Percentiles rank a stretch among this genome's conserved stretches.
These are phyloP conservation scores for Calycopis cecrops DNA, from an alignment of 1,140 invertebrate genomes.

Conservation along the genomic window DNA sequence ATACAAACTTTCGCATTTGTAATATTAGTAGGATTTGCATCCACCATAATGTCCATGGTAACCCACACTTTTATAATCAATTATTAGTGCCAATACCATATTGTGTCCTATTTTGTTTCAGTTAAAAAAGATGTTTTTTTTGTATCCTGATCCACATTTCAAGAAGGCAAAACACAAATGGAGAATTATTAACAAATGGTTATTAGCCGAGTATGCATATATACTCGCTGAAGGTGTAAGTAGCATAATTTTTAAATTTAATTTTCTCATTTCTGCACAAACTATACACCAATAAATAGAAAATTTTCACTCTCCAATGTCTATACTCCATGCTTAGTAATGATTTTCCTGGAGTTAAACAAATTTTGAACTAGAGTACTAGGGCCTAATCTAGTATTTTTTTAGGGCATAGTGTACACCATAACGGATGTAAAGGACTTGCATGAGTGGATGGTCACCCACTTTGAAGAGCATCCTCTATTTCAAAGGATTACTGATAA, in stretches of 20 bases:
- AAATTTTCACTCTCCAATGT: too few species aligned
- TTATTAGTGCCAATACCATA: too few species aligned
- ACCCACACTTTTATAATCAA: constrained; percentile 11
- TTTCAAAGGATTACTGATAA: constrained; percentile 86
- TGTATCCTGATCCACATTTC: constrained; percentile 99
- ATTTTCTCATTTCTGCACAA: constrained; percentile 16
- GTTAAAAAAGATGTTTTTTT: constrained; percentile 98
- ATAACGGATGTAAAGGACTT: constrained; percentile 98
- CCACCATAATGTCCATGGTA: too few species aligned
- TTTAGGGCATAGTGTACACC: constrained; percentile 94
- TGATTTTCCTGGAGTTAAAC: too few species aligned
- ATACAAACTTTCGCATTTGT: too few species aligned
- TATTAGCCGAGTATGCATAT: constrained; percentile 98
- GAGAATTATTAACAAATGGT: constrained; percentile 96
- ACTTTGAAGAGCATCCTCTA: constrained; percentile 93
- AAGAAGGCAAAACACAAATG: constrained; percentile 99
- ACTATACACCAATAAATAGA: background rate
- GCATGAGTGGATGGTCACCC: constrained; percentile 97
- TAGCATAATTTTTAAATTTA: constrained; percentile 19
- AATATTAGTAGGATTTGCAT: too few species aligned
- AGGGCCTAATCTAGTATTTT: background rate
- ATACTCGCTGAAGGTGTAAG: constrained; percentile 87
- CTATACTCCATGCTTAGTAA: background rate
- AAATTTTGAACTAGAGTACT: too few species aligned
- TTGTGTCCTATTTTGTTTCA: too few species aligned